A percentile compares a stretch with the other conserved stretches of the same genome.
Conservation (phyloP, 2,113 vertebrate genomes). For the Calyptomena viridis region DNA sequence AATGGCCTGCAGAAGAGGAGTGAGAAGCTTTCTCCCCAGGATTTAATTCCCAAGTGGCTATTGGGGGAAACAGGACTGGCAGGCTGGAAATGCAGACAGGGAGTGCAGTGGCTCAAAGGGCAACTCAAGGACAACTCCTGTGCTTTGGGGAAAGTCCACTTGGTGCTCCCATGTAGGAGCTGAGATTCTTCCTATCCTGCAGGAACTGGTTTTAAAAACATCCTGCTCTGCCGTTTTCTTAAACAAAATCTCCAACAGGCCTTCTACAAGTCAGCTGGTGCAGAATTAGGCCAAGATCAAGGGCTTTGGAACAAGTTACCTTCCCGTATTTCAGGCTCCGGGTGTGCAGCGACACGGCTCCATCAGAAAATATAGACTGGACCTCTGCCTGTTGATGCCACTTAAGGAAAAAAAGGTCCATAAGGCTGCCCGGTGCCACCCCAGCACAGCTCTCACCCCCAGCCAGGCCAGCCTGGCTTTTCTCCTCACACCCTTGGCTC, state of each 20-base stretch:
- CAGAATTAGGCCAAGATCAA: neutral
- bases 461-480: neutral
- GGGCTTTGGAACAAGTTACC: slow-evolving; percentile 67
- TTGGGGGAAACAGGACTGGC: neutral
- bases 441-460: neutral
- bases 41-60: neutral
- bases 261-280: neutral
- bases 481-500: neutral
- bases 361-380: slow-evolving; percentile 93
- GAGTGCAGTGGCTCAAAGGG: neutral
- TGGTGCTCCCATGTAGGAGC: accelerated
- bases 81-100: neutral
- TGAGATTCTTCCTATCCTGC: neutral
- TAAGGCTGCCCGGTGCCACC: neutral
- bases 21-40: neutral
- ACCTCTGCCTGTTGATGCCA: slow-evolving; percentile 86
- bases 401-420: slow-evolving; percentile 65
- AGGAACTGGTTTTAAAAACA: neutral
- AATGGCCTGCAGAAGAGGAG: neutral
- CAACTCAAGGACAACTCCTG: neutral
- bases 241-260: neutral
- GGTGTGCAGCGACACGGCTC: slow-evolving; percentile 91
- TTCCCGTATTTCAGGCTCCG: slow-evolving; percentile 97
- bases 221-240: neutral
- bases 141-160: neutral